phyloP scores from a whole-genome alignment of 2,797 vertebrate genomes.

The Avahi laniger region DNA sequence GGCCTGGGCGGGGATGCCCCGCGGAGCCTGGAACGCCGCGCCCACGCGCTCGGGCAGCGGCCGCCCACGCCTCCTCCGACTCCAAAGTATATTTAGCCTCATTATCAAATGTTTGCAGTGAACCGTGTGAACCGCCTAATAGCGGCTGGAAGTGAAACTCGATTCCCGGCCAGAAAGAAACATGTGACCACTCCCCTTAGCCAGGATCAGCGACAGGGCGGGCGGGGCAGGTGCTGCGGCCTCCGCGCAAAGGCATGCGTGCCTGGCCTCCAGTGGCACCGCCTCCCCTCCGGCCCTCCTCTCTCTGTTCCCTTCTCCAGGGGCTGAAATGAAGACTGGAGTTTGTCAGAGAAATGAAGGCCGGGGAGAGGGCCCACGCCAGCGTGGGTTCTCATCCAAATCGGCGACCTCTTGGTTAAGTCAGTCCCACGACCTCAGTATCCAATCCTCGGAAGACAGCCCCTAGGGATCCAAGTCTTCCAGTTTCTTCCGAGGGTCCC shows the following conservation, averaged over 20 bases:
- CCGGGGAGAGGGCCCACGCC: neutral
- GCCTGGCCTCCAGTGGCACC: neutral
- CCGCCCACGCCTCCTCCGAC: conserved; percentile 70
- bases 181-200: conserved; percentile 71
- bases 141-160: conserved; percentile 82
- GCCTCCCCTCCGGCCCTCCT: neutral
- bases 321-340: neutral
- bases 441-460: neutral
- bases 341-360: neutral
- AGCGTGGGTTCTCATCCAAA: neutral
- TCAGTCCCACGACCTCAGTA: neutral
- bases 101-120: conserved; percentile 84
- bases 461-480: neutral
- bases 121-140: conserved; percentile 79
- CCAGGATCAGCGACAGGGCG: conserved; percentile 38
- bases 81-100: conserved; percentile 80
- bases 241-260: neutral
- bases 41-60: conserved; percentile 17
- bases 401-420: neutral
- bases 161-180: conserved; percentile 78
- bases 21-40: neutral
- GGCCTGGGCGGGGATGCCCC: conserved; percentile 43
- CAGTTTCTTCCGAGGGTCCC: neutral
- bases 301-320: neutral
- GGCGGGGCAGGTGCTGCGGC: conserved; percentile 7